Percentiles rank a stretch among this genome's conserved stretches.
phyloP scores from a whole-genome alignment of 2,113 vertebrate genomes.

The Axis porcinus region DNA sequence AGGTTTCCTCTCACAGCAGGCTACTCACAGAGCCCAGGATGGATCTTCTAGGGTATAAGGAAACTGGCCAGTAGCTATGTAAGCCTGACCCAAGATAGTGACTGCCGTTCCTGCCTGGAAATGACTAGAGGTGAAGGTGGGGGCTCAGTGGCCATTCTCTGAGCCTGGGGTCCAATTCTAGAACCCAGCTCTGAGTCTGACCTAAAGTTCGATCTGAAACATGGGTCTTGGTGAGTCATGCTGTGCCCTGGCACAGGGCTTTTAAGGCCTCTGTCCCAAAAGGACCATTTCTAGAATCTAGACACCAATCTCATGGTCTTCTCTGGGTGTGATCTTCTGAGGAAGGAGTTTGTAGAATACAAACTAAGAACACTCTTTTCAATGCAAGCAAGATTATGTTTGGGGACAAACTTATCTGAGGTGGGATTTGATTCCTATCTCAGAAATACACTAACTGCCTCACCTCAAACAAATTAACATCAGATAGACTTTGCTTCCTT shows the following conservation, averaged over 20 bases:
- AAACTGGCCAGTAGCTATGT: background rate
- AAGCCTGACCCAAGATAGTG: background rate
- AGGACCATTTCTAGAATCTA: background rate
- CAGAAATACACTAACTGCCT: background rate
- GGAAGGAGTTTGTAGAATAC: background rate
- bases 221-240: background rate
- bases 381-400: background rate
- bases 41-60: background rate
- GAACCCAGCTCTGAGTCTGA: background rate
- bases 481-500: background rate
- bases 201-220: background rate
- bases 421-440: background rate
- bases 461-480: background rate
- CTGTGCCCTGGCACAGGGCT: background rate
- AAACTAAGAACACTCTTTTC: background rate
- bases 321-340: background rate
- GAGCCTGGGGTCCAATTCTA: background rate
- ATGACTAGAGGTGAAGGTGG: background rate
- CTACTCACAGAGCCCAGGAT: background rate
- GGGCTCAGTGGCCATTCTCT: background rate
- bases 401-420: background rate
- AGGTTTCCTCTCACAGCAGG: background rate
- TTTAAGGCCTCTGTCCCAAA: background rate
- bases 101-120: background rate
- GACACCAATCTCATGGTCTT: background rate